A percentile compares a stretch with the other conserved stretches of the same genome.
Evolutionary conservation across 2,888 invertebrate species (phyloP).

Genomic region (Crepidodera aurea): DNA sequence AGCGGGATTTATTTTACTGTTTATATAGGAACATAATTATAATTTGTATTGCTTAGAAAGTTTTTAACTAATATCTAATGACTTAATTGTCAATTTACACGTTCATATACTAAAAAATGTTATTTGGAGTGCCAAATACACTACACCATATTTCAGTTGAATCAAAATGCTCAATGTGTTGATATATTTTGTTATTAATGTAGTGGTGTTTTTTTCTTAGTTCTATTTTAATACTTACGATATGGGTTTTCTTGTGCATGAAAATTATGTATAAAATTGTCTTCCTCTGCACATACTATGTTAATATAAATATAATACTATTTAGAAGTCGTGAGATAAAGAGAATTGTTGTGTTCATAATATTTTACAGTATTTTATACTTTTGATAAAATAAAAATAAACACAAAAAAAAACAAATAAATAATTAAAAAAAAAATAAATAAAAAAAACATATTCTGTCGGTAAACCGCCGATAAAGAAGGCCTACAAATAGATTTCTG

Average conservation of each 20-base stretch:
- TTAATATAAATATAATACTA: slow-evolving; percentile 10
- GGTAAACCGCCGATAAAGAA: slow-evolving; percentile 34
- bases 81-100: slow-evolving; percentile 1
- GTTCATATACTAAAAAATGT: not conserved
- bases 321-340: slow-evolving; percentile 56
- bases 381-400: slow-evolving; percentile 57
- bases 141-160: slow-evolving; percentile 29
- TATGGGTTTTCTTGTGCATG: slow-evolving; percentile 40
- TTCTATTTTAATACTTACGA: slow-evolving; percentile 33
- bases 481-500: slow-evolving; percentile 34
- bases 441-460: slow-evolving; percentile 31
- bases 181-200: slow-evolving; percentile 34
- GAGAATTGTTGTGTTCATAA: slow-evolving; percentile 63
- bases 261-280: slow-evolving; percentile 39
- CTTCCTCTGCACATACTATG: slow-evolving; percentile 44
- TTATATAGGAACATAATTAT: not conserved
- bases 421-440: slow-evolving; percentile 51
- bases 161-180: slow-evolving; percentile 46
- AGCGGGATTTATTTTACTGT: not conserved
- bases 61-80: not conserved
- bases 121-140: slow-evolving; percentile 27
- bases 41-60: slow-evolving; percentile 8
- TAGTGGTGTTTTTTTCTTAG: slow-evolving; percentile 37
- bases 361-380: slow-evolving; percentile 63
- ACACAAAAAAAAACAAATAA: slow-evolving; percentile 50